Base-by-base conservation (phyloP, 2,888 invertebrate species). In the Pilophorus perplexus region DNA sequence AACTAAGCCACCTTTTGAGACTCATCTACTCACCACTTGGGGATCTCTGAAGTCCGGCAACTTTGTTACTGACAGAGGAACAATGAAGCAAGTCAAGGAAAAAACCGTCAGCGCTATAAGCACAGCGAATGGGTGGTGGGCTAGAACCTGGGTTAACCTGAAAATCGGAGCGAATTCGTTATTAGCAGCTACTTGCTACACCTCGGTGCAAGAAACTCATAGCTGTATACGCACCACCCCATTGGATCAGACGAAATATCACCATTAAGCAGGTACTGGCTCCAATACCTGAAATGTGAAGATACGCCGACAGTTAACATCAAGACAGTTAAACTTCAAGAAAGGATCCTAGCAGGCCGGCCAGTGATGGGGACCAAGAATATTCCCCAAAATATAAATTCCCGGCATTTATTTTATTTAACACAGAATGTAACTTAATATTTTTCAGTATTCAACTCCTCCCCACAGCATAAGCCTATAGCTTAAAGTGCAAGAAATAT, bases 11-110 rank as follows among this genome's bases (percentile, higher is more conserved):
- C n/a, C n/a, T n/a, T n/a, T n/a, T n/a, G n/a, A n/a, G n/a, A n/a
- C n/a, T n/a, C n/a, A n/a, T n/a, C n/a, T n/a, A 77, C 80, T 80
- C 78, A 89, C 90, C 80, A 87, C 79, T 75, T 90, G 85, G 22
- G 94, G 94, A 77, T 94, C 91, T 71, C 86, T 84, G 79, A 95
- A 94, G 76, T 88, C 86, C 37, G 93, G 93, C 64, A 85, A 78
- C 57, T 83, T 80, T 72, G 82, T 83, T 20, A 83, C 79, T 42
- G 83, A 82, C 69, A 86, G 77, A 57, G 86, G 84, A 67, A 87
- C 82, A 59, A 86, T 82, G 48, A 88, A 79, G 74, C 87, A 87
- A 54, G 84, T 82, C 52, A 81, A 77, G 66, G 86, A 85, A 71
- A 87, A 80, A 64, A 85, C 80, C 67, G 83, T 79, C 67, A 87